These are phyloP conservation scores for Agapornis canus DNA, from an alignment of 2,797 vertebrate species.

Conservation along the genomic window DNA sequence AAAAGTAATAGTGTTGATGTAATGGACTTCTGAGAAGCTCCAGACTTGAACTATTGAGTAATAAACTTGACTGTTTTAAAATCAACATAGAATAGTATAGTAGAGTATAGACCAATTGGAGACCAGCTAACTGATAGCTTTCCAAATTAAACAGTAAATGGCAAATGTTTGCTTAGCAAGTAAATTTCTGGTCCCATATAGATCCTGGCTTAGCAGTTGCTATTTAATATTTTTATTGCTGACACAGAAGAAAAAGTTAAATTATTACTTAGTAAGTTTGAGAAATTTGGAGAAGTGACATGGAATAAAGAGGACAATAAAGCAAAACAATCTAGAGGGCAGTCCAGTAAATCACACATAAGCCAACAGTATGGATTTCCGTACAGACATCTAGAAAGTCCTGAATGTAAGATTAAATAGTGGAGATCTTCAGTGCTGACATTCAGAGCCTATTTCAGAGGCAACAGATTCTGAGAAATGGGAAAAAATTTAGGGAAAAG, in stretches of 20 bases:
- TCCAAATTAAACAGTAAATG: neutral
- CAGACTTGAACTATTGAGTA: neutral
- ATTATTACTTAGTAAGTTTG: neutral
- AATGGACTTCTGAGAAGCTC: neutral
- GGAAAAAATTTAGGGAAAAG: neutral
- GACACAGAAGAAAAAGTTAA: neutral
- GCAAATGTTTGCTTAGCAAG: neutral
- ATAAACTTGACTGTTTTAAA: conserved; percentile 6
- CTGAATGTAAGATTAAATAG: neutral
- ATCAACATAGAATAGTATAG: neutral
- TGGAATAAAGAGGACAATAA: neutral
- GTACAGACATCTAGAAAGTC: neutral
- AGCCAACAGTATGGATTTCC: neutral
- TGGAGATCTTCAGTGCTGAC: neutral
- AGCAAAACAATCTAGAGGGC: neutral
- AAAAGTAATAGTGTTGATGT: neutral
- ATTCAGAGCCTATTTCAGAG: neutral
- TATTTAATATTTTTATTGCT: neutral
- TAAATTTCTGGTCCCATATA: neutral
- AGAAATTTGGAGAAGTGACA: neutral
- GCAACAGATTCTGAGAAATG: neutral
- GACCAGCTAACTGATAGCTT: neutral
- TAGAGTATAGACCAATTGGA: neutral
- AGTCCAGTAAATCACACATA: neutral
- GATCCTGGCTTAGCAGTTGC: neutral